Percentiles rank a stretch among this genome's conserved stretches.
These are phyloP conservation scores for Nothocercus nigrocapillus DNA, from an alignment of 2,113 vertebrate species.

Conservation along the genomic window DNA sequence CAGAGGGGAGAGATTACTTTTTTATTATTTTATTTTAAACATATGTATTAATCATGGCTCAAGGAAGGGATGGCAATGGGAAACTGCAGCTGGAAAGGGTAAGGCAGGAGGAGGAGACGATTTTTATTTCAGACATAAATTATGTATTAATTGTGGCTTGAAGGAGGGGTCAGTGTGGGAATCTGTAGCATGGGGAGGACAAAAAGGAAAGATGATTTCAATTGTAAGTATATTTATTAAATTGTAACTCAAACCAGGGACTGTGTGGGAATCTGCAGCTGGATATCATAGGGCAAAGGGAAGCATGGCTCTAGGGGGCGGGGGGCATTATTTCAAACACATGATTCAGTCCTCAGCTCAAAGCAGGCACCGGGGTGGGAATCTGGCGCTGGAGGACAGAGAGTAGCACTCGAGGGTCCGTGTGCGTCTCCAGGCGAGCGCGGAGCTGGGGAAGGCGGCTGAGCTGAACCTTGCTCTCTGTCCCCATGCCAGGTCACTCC, in stretches of 20 bases:
- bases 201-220: constrained; percentile 71
- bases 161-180: constrained; percentile 65
- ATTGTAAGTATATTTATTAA: constrained; percentile 76
- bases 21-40: constrained; percentile 65
- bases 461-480: neutral
- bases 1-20: constrained; percentile 58
- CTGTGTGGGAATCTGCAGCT: constrained; percentile 65
- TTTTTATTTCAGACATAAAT: constrained; percentile 75
- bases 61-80: neutral
- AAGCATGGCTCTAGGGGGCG: constrained; percentile 36
- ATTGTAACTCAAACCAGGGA: constrained; percentile 71
- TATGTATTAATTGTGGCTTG: constrained; percentile 70
- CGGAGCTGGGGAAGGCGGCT: neutral
- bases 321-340: constrained; percentile 27
- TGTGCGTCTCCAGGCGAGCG: neutral
- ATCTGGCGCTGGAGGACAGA: neutral
- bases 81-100: constrained; percentile 64
- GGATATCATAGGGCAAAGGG: constrained; percentile 63
- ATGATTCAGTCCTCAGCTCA: constrained; percentile 13
- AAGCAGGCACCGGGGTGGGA: constrained; percentile 10
- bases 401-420: neutral
- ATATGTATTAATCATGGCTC: constrained; percentile 45
- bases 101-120: constrained; percentile 54
- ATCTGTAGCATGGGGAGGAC: constrained; percentile 30
- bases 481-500: neutral